phyloP scores from a whole-genome alignment of 2,888 invertebrate species.

The Eustalomyia histrio region DNA sequence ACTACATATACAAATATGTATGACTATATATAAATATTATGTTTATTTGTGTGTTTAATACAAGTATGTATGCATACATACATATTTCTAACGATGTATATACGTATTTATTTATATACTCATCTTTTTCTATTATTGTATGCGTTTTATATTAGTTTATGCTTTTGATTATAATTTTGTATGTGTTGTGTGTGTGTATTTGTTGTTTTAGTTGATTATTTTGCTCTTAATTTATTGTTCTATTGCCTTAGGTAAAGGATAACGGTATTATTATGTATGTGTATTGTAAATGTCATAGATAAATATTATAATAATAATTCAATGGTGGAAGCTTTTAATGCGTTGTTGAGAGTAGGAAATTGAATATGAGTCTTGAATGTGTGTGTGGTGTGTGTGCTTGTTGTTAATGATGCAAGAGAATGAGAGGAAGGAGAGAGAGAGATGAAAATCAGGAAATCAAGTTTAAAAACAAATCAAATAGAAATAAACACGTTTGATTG shows the following conservation, averaged over 20 bases:
- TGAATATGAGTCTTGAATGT: not conserved
- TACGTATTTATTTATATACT: slow-evolving; percentile 22
- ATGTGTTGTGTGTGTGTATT: slow-evolving; percentile 11
- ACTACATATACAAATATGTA: not conserved
- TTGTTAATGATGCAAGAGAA: not conserved
- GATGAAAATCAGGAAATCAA: slow-evolving; percentile 33
- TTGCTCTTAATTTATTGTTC: slow-evolving; percentile 18
- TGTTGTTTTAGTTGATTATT: not conserved
- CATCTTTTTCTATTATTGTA: not conserved
- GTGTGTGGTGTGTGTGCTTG: not conserved
- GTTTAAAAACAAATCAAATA: slow-evolving; percentile 37
- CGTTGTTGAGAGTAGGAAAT: not conserved
- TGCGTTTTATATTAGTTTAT: not conserved
- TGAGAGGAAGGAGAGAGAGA: slow-evolving; percentile 11
- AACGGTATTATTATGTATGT: slow-evolving; percentile 30
- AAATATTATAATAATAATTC: slow-evolving; percentile 23
- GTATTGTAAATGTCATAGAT: slow-evolving; percentile 23
- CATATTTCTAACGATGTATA: not conserved
- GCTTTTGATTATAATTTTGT: not conserved
- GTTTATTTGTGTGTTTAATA: not conserved
- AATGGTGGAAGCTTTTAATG: slow-evolving; percentile 17
- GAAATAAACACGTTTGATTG: slow-evolving; percentile 34
- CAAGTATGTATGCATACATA: not conserved
- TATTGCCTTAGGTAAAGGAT: slow-evolving; percentile 47
- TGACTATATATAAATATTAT: not conserved